Base-by-base conservation (phyloP, 1,140 invertebrate species). In the Harpegnathos saltator region DNA sequence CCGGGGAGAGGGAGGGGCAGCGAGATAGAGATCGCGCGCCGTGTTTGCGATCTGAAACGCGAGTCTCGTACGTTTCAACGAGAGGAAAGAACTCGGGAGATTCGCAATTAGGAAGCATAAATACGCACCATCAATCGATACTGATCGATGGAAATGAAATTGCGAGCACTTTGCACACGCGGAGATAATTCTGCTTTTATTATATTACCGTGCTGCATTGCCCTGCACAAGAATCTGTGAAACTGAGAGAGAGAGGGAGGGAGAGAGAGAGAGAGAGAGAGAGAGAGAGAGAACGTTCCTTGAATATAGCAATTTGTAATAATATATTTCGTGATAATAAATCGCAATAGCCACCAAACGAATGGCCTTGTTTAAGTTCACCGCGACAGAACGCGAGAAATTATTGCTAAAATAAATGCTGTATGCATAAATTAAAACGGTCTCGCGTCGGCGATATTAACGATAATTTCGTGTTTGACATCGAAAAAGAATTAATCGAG, bases 401-500 rank as follows among this genome's bases (percentile, higher is more conserved):
- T 80, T 80, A 80, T 71, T 71, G 54, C 65, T 29, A 80, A 80
- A 80, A 80, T 80, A 80, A 80, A 80, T 80, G 65, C 75, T 71
- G 65, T 80, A 29, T 80, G 65, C 75, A 80, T 80, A 80, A 78
- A 78, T 78, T 78, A 78, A 80, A 80, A 80, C 75, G 65, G 65
- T 48, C 75, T 71, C 75, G 52, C 75, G 75, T 71, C 22, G 65
- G 52, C 33, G 59, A 80, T 80, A 68, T 71, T 88, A 88, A 83
- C 86, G 86, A 88, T 88, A 86, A 88, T 88, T 87, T 88, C 86
- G 86, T 87, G 85, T 87, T 87, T 83, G 85, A 87, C 86, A 83
- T 87, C 68, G 62, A 86, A 54, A 74, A 85, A 66, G 29, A 59
- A 29, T 58, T 48, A 56, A 69, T 82, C 66, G 73, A 24, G n/a